Evolutionary conservation across 2,888 invertebrate species (phyloP).

Genomic region (Corbicula japonica): DNA sequence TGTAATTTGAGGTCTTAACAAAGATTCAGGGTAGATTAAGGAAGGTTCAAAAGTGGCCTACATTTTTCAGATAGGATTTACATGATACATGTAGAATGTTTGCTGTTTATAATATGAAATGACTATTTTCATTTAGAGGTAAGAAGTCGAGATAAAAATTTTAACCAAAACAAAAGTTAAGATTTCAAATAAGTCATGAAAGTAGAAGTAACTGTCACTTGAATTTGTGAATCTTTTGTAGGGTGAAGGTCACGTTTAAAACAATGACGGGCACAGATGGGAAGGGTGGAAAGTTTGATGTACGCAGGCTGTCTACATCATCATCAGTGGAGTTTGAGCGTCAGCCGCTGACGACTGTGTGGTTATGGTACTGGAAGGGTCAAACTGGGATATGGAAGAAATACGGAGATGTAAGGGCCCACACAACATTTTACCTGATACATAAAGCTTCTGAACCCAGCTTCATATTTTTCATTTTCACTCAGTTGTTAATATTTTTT

Average conservation of each 20-base stretch:
- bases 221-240: conserved; percentile 2
- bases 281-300: conserved; percentile 12
- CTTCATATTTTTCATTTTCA: too few relatives aligned
- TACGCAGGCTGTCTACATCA: conserved; percentile 66
- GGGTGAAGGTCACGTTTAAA: conserved; percentile 51
- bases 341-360: conserved; percentile 67
- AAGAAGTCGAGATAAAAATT: too few relatives aligned
- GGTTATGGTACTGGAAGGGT: conserved; percentile 73
- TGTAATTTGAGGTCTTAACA: too few relatives aligned
- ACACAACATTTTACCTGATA: too few relatives aligned
- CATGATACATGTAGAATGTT: not conserved
- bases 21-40: too few relatives aligned
- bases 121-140: too few relatives aligned
- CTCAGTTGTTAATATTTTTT: too few relatives aligned
- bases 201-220: conserved; percentile 1
- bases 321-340: conserved; percentile 62
- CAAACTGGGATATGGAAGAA: conserved; percentile 62
- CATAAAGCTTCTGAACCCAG: too few relatives aligned
- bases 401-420: conserved; percentile 70
- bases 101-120: too few relatives aligned
- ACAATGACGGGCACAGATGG: conserved; percentile 54
- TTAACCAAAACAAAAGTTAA: too few relatives aligned
- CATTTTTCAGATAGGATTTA: not conserved
- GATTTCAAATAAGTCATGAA: too few relatives aligned
- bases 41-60: too few relatives aligned